Evolutionary conservation across 2,113 vertebrate genomes (phyloP), one percentile per base, ranked within the genome.

Genomic region (Elachura formosa): DNA sequence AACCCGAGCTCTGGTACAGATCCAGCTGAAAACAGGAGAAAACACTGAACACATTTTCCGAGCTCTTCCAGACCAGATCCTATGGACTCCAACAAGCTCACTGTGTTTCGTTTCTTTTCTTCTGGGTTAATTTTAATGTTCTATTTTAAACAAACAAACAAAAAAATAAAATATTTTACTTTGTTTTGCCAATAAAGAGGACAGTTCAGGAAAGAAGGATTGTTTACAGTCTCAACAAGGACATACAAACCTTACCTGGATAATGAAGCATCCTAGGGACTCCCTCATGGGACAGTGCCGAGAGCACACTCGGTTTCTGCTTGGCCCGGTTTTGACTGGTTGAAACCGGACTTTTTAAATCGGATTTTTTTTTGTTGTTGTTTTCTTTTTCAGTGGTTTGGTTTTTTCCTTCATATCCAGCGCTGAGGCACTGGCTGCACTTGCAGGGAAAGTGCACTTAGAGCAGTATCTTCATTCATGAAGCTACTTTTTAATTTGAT

Each of bases 371-470:
- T 84, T 79, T 94, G 77, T 84, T 89, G 14, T 62, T 19, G 10
- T 96, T 95, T 87, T 94, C 76, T 93, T 94, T 95, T 28, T 21
- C 43, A 43, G 62, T 76, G 68, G 33, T 97, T 90, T 94, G 29
- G 26, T 51, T 93, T 83, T 95, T 96, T 97, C 68, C 93, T 97
- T 97, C 98, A 97, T 96, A 97, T 96, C 97, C 96, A 97, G 97
- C 94, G 97, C 97, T 97, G 96, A 98, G 97, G 96, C 98, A 97
- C 97, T 98, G 97, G 98, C 97, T 90, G 98, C 98, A 99, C 98
- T 99, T 98, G 98, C 98, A 98, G 98, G 98, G 98, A 99, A 98
- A 98, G 98, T 99, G 98, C 98, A 97, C 98, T 98, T 98, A 97
- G 97, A 98, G 97, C 97, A 98, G 97, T 98, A 98, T 97, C 98